A percentile compares a stretch with the other conserved stretches of the same genome.
These are phyloP conservation scores for Amphilophus citrinellus DNA, from an alignment of 2,113 vertebrate species.

Conservation along the genomic window DNA sequence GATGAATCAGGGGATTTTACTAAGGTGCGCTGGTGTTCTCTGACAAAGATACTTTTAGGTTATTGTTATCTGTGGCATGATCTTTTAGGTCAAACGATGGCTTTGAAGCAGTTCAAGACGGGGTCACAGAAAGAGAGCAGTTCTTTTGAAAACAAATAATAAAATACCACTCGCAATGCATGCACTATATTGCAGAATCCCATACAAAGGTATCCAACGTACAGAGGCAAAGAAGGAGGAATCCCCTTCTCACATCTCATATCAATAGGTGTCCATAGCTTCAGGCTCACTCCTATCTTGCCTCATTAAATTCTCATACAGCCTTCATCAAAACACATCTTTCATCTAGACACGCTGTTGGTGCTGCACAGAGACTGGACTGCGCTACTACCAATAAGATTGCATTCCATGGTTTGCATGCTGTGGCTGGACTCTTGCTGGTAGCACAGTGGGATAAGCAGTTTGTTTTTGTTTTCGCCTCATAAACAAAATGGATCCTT, in stretches of 20 bases:
- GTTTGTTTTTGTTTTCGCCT: conserved; percentile 59
- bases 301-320: conserved; percentile 81
- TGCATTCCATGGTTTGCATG: conserved; percentile 38
- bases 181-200: neutral
- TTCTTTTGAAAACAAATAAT: conserved; percentile 20
- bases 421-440: conserved; percentile 47
- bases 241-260: conserved; percentile 71
- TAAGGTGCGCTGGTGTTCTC: conserved; percentile 43
- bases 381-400: conserved; percentile 40
- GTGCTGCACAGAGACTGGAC: conserved; percentile 43
- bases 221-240: conserved; percentile 63
- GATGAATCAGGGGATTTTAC: conserved; percentile 62
- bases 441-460: conserved; percentile 54
- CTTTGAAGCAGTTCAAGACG: conserved; percentile 37
- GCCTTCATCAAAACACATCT: conserved; percentile 78
- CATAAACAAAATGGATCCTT: conserved; percentile 46
- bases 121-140: conserved; percentile 19
- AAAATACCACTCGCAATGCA: neutral
- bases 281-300: conserved; percentile 69
- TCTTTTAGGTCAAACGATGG: conserved; percentile 48
- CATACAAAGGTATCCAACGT: conserved; percentile 44
- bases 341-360: conserved; percentile 67
- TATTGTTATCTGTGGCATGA: conserved; percentile 27
- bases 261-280: conserved; percentile 66
- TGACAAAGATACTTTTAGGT: conserved; percentile 52